These are phyloP conservation scores for Felis chaus DNA, from an alignment of 2,113 vertebrate species.

Conservation along the genomic window DNA sequence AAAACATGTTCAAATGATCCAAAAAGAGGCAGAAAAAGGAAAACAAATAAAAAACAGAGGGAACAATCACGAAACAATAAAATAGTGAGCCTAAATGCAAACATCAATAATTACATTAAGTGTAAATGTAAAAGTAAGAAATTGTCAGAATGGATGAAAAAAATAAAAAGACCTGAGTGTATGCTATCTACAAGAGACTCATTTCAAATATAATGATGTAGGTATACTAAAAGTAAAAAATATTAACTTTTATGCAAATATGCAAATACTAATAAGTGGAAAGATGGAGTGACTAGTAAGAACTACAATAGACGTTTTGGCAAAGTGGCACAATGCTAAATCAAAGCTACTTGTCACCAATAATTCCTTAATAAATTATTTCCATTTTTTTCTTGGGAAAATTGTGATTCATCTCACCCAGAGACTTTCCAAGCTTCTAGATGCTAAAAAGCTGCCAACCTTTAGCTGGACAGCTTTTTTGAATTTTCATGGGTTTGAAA, in stretches of 20 bases:
- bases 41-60: background rate
- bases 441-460: background rate
- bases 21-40: background rate
- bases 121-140: background rate
- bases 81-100: background rate
- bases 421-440: background rate
- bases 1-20: conserved; percentile 4
- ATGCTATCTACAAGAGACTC: background rate
- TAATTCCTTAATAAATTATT: conserved; percentile 26
- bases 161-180: background rate
- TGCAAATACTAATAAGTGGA: background rate
- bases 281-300: background rate
- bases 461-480: background rate
- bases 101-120: conserved; percentile 16
- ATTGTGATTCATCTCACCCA: background rate
- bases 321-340: background rate
- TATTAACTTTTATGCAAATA: background rate
- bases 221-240: background rate
- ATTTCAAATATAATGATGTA: conserved; percentile 1
- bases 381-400: background rate
- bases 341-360: background rate
- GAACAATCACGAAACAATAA: conserved; percentile 6
- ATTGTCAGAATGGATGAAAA: background rate
- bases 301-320: background rate
- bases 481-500: background rate